Conservation (phyloP, 2,797 vertebrate genomes). For the Bradypodion ventrale region DNA sequence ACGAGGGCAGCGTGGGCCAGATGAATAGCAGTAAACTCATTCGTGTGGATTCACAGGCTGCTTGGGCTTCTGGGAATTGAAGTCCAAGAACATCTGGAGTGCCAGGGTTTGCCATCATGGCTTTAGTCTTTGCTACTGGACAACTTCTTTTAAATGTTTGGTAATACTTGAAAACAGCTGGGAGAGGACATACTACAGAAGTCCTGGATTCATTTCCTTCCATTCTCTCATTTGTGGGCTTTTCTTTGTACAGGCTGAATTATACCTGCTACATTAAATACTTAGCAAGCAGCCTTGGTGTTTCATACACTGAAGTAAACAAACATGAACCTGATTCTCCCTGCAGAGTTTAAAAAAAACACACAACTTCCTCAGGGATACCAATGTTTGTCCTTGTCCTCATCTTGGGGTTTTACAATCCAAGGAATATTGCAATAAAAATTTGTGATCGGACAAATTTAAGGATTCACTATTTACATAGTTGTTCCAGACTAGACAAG, state of each 20-base stretch:
- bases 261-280: not conserved
- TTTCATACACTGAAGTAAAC: not conserved
- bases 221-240: too few species aligned
- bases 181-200: not conserved
- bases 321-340: not conserved
- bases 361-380: too few species aligned
- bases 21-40: too few species aligned
- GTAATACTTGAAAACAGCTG: not conserved
- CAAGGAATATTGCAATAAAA: not conserved
- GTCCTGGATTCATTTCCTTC: not conserved
- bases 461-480: not conserved
- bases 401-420: not conserved
- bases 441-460: not conserved
- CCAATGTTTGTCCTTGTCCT: not conserved
- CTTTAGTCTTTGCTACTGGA: not conserved
- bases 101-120: too few species aligned
- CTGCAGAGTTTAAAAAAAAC: too few species aligned
- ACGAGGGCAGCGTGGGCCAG: too few species aligned
- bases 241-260: too few species aligned
- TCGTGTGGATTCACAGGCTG: too few species aligned
- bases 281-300: not conserved
- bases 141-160: not conserved
- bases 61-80: too few species aligned
- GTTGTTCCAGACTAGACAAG: not conserved
- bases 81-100: too few species aligned